phyloP scores from a whole-genome alignment of 2,888 invertebrate species.

The Xestia rhomboidea region DNA sequence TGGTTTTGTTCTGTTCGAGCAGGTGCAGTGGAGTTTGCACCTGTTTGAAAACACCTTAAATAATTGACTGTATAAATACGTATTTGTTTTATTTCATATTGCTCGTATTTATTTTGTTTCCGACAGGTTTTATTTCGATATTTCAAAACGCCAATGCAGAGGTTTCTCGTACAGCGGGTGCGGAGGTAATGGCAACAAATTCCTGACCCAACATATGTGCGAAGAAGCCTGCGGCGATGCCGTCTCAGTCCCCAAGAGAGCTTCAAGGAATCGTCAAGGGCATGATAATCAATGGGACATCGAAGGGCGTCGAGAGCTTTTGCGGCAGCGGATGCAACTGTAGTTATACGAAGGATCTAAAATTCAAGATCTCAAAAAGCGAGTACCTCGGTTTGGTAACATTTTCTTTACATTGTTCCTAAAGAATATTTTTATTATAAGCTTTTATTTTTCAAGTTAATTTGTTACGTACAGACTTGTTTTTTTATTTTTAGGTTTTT shows the following conservation, averaged over 20 bases:
- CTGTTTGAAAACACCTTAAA: too few species aligned
- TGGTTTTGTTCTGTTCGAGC: neutral
- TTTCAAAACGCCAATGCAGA: neutral
- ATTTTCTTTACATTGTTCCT: too few species aligned
- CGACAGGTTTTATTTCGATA: constrained; percentile 16
- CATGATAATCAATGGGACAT: neutral
- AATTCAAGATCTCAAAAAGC: too few species aligned
- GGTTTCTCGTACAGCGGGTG: constrained; percentile 19
- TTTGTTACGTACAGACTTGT: too few species aligned
- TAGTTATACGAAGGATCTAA: too few species aligned
- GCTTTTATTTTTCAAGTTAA: too few species aligned
- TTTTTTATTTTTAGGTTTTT: too few species aligned
- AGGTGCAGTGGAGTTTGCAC: neutral
- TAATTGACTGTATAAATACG: too few species aligned
- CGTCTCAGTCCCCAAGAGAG: neutral
- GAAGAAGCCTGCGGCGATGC: neutral
- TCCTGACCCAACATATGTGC: neutral
- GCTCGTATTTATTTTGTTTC: neutral
- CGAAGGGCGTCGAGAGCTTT: neutral
- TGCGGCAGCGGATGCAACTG: too few species aligned
- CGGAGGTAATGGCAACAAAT: constrained; percentile 3
- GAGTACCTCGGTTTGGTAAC: too few species aligned
- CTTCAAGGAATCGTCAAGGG: neutral
- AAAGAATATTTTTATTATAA: too few species aligned
- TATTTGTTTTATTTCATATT: too few species aligned